Percentiles rank a stretch among this genome's conserved stretches.
phyloP scores from a whole-genome alignment of 1,140 invertebrate genomes.

The Zaprionus inermis region DNA sequence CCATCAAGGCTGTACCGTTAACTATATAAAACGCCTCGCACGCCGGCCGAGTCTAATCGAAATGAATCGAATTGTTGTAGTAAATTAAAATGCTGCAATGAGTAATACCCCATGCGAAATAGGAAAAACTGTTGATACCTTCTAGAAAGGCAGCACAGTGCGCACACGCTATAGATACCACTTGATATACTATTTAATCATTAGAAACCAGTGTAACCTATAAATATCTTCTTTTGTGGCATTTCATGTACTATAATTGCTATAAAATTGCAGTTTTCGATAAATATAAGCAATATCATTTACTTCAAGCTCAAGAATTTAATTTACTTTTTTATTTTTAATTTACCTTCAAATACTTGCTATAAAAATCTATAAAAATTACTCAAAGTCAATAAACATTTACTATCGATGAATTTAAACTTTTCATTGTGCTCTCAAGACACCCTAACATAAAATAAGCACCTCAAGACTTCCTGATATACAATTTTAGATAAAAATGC shows the following conservation, averaged over 20 bases:
- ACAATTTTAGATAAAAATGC: no score
- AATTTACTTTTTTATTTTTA: no score
- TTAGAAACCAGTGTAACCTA: no score
- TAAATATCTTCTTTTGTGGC: no score
- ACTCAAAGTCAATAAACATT: background rate
- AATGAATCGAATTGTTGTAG: background rate
- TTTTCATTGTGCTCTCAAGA: background rate
- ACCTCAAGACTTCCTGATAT: no score
- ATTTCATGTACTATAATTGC: no score
- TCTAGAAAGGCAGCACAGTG: background rate
- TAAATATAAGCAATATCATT: background rate
- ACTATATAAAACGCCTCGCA: background rate
- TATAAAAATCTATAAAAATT: background rate
- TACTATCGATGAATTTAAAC: background rate
- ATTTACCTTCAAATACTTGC: background rate
- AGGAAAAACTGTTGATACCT: background rate
- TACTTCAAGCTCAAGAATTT: background rate
- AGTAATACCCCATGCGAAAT: background rate
- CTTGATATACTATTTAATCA: no score
- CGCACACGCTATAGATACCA: background rate
- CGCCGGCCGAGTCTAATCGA: conserved; percentile 4
- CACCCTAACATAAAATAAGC: no score
- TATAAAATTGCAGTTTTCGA: background rate
- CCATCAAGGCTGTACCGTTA: conserved; percentile 20
- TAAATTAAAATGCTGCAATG: background rate